Evolutionary conservation across 2,797 vertebrate species (phyloP).

Genomic region (Rhinichthys osculus): DNA sequence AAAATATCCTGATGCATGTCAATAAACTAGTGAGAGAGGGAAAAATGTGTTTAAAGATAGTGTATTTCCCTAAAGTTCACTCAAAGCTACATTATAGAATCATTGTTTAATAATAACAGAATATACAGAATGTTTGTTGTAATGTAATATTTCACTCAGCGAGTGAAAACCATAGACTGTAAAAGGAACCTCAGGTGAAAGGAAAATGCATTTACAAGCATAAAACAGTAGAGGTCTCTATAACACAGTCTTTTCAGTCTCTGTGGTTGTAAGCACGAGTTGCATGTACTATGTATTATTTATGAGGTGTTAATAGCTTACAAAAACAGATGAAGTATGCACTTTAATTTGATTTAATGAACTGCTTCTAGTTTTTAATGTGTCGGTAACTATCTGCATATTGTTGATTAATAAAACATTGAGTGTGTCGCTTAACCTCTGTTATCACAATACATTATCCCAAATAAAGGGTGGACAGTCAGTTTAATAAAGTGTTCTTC

Average conservation of each 20-base stretch:
- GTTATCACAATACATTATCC: conserved; percentile 60
- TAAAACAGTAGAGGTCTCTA: conserved; percentile 63
- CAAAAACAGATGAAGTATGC: conserved; percentile 63
- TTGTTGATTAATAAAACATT: conserved; percentile 66
- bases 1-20: neutral
- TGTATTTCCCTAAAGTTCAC: neutral
- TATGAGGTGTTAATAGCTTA: conserved; percentile 62
- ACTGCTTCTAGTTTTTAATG: conserved; percentile 63
- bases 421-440: conserved; percentile 61
- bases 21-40: neutral
- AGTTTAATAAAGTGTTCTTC: conserved; percentile 55
- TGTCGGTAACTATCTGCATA: conserved; percentile 61
- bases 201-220: conserved; percentile 16
- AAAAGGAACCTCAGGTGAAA: neutral
- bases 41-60: neutral
- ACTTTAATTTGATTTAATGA: conserved; percentile 64
- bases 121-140: neutral
- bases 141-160: neutral
- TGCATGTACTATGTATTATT: conserved; percentile 66
- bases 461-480: conserved; percentile 57
- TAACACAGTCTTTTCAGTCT: conserved; percentile 51
- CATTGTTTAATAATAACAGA: neutral
- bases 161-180: neutral
- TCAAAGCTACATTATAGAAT: neutral
- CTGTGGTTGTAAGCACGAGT: conserved; percentile 19